These are phyloP conservation scores for Tryphoninae sp. DNA, from an alignment of 2,888 invertebrate genomes.

Conservation along the genomic window DNA sequence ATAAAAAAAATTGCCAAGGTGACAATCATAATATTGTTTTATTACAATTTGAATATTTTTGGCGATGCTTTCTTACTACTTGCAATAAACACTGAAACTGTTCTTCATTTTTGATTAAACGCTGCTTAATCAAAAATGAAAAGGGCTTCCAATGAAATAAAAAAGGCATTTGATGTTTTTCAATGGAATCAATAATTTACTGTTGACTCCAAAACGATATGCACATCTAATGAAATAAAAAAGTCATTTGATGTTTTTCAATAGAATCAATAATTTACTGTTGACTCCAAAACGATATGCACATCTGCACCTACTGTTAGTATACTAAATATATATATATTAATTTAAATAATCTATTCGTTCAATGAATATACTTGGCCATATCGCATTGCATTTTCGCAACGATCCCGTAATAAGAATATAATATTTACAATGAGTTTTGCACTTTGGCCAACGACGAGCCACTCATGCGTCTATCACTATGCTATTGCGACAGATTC, in stretches of 20 bases:
- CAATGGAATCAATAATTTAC: too few relatives aligned
- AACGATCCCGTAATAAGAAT: slow-evolving; percentile 45
- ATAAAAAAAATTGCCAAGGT: too few relatives aligned
- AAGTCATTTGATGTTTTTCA: neutral
- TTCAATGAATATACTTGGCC: slow-evolving; percentile 66
- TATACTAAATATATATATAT: slow-evolving; percentile 22
- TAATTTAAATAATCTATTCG: slow-evolving; percentile 65
- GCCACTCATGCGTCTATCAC: slow-evolving; percentile 24
- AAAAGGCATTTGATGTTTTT: neutral
- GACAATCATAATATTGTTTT: too few relatives aligned
- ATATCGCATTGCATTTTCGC: slow-evolving; percentile 52
- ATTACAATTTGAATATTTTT: too few relatives aligned
- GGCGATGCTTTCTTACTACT: too few relatives aligned
- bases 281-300: neutral
- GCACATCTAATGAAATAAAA: too few relatives aligned
- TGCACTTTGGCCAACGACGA: slow-evolving; percentile 4
- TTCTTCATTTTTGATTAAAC: too few relatives aligned
- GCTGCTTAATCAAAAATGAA: too few relatives aligned
- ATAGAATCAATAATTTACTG: too few relatives aligned
- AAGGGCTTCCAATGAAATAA: too few relatives aligned
- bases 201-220: too few relatives aligned
- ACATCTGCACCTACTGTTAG: slow-evolving; percentile 9
- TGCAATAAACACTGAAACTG: too few relatives aligned
- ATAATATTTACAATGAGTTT: slow-evolving; percentile 53
- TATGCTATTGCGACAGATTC: slow-evolving; percentile 27